Evolutionary conservation across 30 jellyfish, hydroid and myxozoan species (phyloP), one percentile per base, ranked within the genome.

Genomic region (Turritopsis dohrnii): DNA sequence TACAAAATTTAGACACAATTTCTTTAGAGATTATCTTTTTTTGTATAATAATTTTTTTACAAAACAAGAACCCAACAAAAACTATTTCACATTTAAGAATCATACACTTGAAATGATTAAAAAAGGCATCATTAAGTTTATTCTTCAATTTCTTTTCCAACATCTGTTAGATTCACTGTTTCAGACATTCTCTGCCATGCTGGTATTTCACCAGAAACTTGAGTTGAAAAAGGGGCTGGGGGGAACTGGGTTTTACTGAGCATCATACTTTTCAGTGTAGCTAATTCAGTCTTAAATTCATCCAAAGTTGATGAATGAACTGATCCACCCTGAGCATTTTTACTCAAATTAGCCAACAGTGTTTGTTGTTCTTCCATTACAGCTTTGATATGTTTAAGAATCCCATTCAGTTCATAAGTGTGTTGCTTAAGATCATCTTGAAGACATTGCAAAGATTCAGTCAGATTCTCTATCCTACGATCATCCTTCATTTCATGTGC

Each of bases 401-500:
- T 80, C 28, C 87, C 52, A 30, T 31, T 80, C 20, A 80, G 53
- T 65, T 80, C 87, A 53, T 80, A 80, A n/a, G 87, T 80, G 21
- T 65, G 52, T 54, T 80, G 87, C 21, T 80, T 80, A 22, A 80
- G 28, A 65, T 80, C 87, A 53, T 80, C 87, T 3, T 80, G 54
- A 0, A 80, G 23, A 26, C 52, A 81, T 53, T 80, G 87, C 21
- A 80, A 81, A n/a, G 87, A 52, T 52, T 80, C 87, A 18, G 52
- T 71, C 0, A 80, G 0, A 21, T 31, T 65, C 53, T 80, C 87
- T 17, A 80, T 80, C 77, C 87, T 80, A 31, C 79, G 81, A 26
- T 80, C 87, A 52, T 80, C 87, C 28, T 80, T 80, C 13, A 80
- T 80, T 52, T 80, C 87, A 80, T 80, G 87, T 7, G 87, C 87